phyloP scores from a whole-genome alignment of 2,888 invertebrate species.

The Drosophila koepferae region DNA sequence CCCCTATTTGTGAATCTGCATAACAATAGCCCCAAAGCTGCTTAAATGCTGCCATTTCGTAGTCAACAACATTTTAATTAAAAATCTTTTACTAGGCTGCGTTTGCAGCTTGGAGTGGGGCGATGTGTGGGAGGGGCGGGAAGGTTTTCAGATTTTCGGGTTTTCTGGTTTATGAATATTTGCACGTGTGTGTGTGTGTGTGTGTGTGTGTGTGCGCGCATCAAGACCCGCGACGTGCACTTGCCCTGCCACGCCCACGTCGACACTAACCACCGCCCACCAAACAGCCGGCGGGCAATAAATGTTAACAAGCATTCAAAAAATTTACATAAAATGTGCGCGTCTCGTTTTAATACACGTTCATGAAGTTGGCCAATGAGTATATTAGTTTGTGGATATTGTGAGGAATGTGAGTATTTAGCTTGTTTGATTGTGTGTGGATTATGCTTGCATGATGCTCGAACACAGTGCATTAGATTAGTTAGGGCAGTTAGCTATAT shows the following conservation, averaged over 20 bases:
- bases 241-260: slow-evolving; percentile 16
- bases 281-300: slow-evolving; percentile 58
- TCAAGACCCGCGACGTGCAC: slow-evolving; percentile 16
- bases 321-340: slow-evolving; percentile 72
- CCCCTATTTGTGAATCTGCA: slow-evolving; percentile 26
- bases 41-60: slow-evolving; percentile 51
- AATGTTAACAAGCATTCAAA: slow-evolving; percentile 72
- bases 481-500: no score
- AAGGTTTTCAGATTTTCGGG: slow-evolving; percentile 16
- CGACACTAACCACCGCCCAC: not conserved
- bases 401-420: not conserved
- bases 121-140: no score
- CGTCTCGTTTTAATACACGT: slow-evolving; percentile 39
- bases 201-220: slow-evolving; percentile 29
- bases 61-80: slow-evolving; percentile 56
- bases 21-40: slow-evolving; percentile 54
- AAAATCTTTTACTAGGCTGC: slow-evolving; percentile 51
- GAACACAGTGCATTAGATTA: not conserved
- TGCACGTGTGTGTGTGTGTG: slow-evolving; percentile 42
- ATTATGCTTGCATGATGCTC: not conserved
- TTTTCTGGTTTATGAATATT: slow-evolving; percentile 24
- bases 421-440: not conserved
- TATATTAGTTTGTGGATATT: not conserved
- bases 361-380: not conserved
- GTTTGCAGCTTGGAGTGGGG: slow-evolving; percentile 19